Evolutionary conservation across 2,888 invertebrate genomes (phyloP), one percentile per base, ranked within the genome.

Genomic region (Rotaria socialis): DNA sequence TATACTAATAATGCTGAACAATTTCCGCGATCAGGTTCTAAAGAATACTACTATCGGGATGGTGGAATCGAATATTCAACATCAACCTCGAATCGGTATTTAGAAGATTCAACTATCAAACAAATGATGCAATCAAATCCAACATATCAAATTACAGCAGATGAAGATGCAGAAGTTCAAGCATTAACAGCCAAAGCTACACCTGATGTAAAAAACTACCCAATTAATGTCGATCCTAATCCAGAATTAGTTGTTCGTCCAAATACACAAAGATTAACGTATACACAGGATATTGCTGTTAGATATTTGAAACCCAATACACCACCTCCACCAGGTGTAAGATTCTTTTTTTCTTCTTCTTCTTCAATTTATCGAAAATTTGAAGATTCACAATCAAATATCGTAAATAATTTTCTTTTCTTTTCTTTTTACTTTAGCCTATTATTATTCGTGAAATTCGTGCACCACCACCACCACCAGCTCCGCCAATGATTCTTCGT

Each of bases 301-400:
- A 85, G 86, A 84, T 86, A 86, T 52, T 80, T 86, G 41, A 52
- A 84, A 52, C 86, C 86, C 8, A 50, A 52, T 24, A 86, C 86
- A 35, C 86, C 86, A 24, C 86, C 86, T 47, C 60, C 52, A 22
- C 85, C 86, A n/a, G 86, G 86, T 35, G 86, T 80, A 80, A 47
- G 41, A 35, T 6, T 35, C 14, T 4, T 52, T 52, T 11, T 35
- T 52, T 52, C 14, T 52, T 52, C 16, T 52, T 16, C 3, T 14
- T 52, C 16, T 52, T 14, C 11, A 52, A 52, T 67, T 14, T 14
- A 27, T 27, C 11, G 22, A 67, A 67, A n/a, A 67, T 27, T 67
- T 2, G 10, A 16, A 67, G 56, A 47, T 60, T 84, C 35, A 60
- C 56, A 52, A 14, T 52, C 14, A 16, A 58, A 86, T 86, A 16